Base-by-base conservation (phyloP, 1,140 invertebrate genomes). In the Aphis craccivora region DNA sequence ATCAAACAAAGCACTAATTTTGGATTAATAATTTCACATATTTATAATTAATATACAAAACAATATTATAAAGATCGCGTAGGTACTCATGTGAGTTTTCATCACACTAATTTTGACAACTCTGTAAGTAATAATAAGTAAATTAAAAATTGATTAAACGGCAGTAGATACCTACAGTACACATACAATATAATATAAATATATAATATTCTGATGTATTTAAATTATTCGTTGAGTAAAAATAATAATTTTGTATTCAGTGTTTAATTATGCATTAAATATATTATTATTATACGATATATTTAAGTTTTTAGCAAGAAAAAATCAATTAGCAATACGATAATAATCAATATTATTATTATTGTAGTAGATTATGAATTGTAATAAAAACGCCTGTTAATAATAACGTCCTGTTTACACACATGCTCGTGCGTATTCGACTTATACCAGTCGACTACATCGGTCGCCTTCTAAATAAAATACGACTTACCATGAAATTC, bases 381-480 rank as follows among this genome's bases (percentile, higher is more conserved):
- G 9, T 22, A 43, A 48, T 25, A 22, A 37, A 91, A 91, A 23
- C 90, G 90, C 90, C 90, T 35, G 30, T 22, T 37, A 83, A 37
- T 45, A 45, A 6, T 40, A 30, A 8, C 23, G 90, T 37, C 37
- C 90, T 20, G 90, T 92, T 83, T 92, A 92, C 90, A 76, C 30
- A 83, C 67, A 83, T 20, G 48, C 90, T 48, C n/a, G 40, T n/a
- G 8, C 43, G 90, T 37, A 55, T 83, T 35, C 37, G 43, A 18
- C 35, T 43, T 37, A 51, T 1, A 91, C 55, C 90, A n/a, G 90
- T 91, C 25, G 90, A 30, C 90, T 91, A 67, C 20, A 23, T 25
- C 23, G 55, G 30, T 91, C 90, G 90, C 90, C 90, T 90, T 90
- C 37, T 67, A 91, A 43, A 91, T 45, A 60, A 40, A n/a, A 37